These are phyloP conservation scores for Neuroscelio doddi DNA, from an alignment of 2,888 invertebrate genomes.

Conservation along the genomic window DNA sequence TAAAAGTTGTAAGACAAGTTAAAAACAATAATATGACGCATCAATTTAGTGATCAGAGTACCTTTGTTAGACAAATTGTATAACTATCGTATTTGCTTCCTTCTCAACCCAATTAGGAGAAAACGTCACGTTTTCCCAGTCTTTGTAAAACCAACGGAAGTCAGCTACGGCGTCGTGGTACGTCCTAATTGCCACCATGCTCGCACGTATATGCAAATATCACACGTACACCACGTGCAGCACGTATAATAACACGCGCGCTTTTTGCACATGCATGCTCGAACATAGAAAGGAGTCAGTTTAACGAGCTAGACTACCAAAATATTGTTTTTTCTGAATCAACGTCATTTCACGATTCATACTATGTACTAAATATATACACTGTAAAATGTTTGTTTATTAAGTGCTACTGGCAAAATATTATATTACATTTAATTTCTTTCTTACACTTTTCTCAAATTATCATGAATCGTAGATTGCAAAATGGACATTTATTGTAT, in stretches of 20 bases:
- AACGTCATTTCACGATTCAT: slow-evolving; percentile 6
- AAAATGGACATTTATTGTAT: too few relatives aligned
- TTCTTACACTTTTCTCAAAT: too few relatives aligned
- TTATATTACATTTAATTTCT: too few relatives aligned
- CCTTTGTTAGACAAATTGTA: slow-evolving; percentile 18
- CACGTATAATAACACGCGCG: slow-evolving; percentile 45
- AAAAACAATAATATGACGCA: not conserved
- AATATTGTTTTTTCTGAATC: slow-evolving; percentile 20
- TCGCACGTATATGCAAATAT: slow-evolving; percentile 51
- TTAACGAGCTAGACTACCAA: slow-evolving; percentile 40
- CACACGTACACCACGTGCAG: slow-evolving; percentile 42
- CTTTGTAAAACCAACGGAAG: slow-evolving; percentile 37
- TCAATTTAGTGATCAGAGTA: slow-evolving; percentile 12
- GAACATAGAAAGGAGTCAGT: slow-evolving; percentile 45
- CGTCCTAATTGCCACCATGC: slow-evolving; percentile 46
- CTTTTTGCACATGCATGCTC: slow-evolving; percentile 52
- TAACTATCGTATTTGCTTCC: slow-evolving; percentile 17
- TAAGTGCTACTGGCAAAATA: too few relatives aligned
- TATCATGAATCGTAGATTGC: too few relatives aligned
- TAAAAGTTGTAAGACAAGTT: too few relatives aligned
- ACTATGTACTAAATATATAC: too few relatives aligned
- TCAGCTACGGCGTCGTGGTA: slow-evolving; percentile 29
- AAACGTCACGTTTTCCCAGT: slow-evolving; percentile 46
- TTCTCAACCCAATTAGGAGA: slow-evolving; percentile 46
- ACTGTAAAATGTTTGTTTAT: too few relatives aligned